These are phyloP conservation scores for Myotis myotis DNA, from an alignment of 2,797 vertebrate genomes.

Conservation along the genomic window DNA sequence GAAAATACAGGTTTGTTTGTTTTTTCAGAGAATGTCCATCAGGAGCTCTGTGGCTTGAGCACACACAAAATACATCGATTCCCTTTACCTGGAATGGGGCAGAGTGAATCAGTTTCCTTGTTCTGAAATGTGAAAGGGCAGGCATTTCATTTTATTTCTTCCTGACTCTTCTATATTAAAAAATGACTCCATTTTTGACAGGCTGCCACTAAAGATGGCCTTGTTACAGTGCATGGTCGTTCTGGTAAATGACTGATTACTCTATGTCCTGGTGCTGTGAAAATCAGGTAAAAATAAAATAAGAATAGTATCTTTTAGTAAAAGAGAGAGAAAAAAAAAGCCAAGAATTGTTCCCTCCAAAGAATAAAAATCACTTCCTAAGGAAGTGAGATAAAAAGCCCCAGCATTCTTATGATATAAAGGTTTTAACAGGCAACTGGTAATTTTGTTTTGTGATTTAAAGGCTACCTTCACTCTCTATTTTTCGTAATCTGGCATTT, in stretches of 20 bases:
- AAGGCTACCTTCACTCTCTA: rapidly evolving
- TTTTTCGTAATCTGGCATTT: background rate
- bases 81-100: constrained; percentile 35
- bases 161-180: background rate
- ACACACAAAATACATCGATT: constrained; percentile 26
- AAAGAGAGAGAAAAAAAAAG: constrained; percentile 4
- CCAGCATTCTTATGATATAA: background rate
- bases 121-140: constrained; percentile 63
- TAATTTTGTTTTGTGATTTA: background rate
- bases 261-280: background rate
- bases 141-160: constrained; percentile 63
- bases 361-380: background rate
- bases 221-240: background rate
- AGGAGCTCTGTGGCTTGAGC: background rate
- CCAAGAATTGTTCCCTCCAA: background rate
- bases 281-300: background rate
- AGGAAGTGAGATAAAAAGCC: background rate
- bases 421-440: background rate
- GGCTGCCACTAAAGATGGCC: background rate
- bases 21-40: background rate
- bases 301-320: background rate
- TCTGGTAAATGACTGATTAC: constrained; percentile 47
- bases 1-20: background rate
- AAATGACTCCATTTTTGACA: constrained; percentile 48
- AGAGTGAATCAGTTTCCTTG: constrained; percentile 32